Conservation (phyloP, 2,113 vertebrate genomes). For the Mobula hypostoma region DNA sequence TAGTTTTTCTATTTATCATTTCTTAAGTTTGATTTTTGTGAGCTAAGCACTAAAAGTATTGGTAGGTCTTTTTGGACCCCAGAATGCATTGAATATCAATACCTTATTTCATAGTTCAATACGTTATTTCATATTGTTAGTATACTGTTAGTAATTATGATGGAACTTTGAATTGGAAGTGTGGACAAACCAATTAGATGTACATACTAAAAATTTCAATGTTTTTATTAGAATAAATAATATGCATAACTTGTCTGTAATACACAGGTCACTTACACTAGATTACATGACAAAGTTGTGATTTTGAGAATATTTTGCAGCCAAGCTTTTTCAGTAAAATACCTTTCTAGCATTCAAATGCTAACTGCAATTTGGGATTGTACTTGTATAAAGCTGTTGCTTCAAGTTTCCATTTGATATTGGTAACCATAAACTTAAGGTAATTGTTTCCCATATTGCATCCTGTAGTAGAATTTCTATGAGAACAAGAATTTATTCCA, state of each 20-base stretch:
- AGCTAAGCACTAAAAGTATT: background rate
- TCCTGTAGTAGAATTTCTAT: background rate
- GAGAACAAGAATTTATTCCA: background rate
- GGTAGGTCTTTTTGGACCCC: background rate
- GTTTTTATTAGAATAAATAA: constrained; percentile 9
- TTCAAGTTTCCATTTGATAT: background rate
- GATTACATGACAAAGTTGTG: background rate
- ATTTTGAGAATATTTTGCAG: background rate
- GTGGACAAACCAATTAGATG: background rate
- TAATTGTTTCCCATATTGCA: background rate
- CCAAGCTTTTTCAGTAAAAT: background rate
- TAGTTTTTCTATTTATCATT: background rate
- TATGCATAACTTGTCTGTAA: background rate
- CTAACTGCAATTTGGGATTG: background rate
- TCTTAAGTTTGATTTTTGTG: background rate
- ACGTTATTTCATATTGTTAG: too few relatives aligned
- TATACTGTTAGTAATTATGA: background rate
- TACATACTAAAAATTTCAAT: background rate
- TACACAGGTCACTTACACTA: background rate
- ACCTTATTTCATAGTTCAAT: background rate
- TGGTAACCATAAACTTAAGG: background rate
- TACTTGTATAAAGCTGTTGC: background rate
- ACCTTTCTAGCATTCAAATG: background rate
- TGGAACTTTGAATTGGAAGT: background rate
- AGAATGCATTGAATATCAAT: background rate